These are phyloP conservation scores for Lepeophtheirus nordmannii DNA, from an alignment of 2,888 invertebrate genomes.

Conservation along the genomic window DNA sequence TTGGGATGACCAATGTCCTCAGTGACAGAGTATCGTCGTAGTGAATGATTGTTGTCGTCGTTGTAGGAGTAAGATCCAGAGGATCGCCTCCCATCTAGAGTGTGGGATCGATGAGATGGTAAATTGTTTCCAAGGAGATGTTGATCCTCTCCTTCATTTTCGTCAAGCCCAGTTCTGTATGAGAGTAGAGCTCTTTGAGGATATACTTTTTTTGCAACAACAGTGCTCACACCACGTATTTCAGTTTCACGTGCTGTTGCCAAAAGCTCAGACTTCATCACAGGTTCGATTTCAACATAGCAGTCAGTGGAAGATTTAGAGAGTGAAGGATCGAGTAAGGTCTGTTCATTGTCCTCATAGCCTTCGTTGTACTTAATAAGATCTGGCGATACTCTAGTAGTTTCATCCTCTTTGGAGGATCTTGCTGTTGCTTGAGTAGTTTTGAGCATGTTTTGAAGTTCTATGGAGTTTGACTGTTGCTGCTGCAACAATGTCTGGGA, in stretches of 20 bases:
- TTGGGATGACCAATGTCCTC: not conserved
- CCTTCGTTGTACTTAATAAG: not conserved
- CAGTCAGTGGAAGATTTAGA: not conserved
- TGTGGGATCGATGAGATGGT: not conserved
- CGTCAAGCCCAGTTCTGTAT: not conserved
- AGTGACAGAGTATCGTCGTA: not conserved
- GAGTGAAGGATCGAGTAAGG: not conserved
- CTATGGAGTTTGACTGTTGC: not conserved
- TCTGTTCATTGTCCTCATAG: not conserved
- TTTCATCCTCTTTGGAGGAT: not conserved
- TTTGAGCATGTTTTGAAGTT: conserved; percentile 6
- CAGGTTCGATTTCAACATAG: conserved; percentile 6
- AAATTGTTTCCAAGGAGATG: not conserved
- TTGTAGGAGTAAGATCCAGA: not conserved
- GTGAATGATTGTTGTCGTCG: not conserved
- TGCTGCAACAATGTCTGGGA: not conserved
- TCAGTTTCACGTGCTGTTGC: not conserved
- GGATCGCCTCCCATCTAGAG: not conserved
- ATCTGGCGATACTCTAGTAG: not conserved
- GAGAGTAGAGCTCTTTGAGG: not conserved
- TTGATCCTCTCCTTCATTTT: not conserved
- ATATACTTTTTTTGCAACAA: not conserved
- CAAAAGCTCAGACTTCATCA: conserved; percentile 1
- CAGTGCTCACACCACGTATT: not conserved
- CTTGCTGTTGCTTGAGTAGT: too few relatives aligned